Evolutionary conservation across 2,797 vertebrate genomes (phyloP).

Genomic region (Gallinago nigripennis): DNA sequence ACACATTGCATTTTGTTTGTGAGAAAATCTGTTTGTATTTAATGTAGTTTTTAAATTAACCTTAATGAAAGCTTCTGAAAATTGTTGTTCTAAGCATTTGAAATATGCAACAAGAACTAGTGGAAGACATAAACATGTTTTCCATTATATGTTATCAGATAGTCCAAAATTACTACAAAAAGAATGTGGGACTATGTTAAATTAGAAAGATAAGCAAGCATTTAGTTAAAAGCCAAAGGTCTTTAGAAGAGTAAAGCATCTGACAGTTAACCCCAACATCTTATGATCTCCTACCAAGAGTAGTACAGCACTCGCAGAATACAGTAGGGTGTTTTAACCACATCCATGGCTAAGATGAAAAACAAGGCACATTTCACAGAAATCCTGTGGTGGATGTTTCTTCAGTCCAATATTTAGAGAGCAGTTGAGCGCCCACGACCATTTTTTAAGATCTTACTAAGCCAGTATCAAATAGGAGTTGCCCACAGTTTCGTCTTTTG

Average conservation of each 20-base stretch:
- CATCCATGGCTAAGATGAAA: slow-evolving; percentile 19
- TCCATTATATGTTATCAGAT: slow-evolving; percentile 88
- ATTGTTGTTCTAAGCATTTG: slow-evolving; percentile 88
- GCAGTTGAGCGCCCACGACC: not conserved
- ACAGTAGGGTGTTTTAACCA: slow-evolving; percentile 9
- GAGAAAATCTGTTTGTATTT: slow-evolving; percentile 88
- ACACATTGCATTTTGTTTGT: slow-evolving; percentile 87
- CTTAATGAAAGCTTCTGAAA: slow-evolving; percentile 88
- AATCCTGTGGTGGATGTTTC: not conserved
- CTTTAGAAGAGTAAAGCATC: slow-evolving; percentile 79
- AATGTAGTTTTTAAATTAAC: slow-evolving; percentile 87
- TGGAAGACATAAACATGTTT: slow-evolving; percentile 84
- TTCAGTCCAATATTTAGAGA: slow-evolving; percentile 22
- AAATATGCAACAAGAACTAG: slow-evolving; percentile 83
- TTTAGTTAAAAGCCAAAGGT: slow-evolving; percentile 83
- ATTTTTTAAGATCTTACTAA: slow-evolving; percentile 19
- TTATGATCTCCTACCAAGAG: slow-evolving; percentile 70
- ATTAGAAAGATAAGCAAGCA: slow-evolving; percentile 86
- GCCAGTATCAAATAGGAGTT: not conserved
- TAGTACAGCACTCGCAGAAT: slow-evolving; percentile 29
- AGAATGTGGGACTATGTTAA: slow-evolving; percentile 84
- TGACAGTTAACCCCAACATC: slow-evolving; percentile 76
- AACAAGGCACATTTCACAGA: slow-evolving; percentile 19
- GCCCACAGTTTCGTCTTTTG: not conserved
- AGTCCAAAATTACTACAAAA: slow-evolving; percentile 86